phyloP scores from a whole-genome alignment of 1,140 invertebrate species.

The Meloidogyne chitwoodi region DNA sequence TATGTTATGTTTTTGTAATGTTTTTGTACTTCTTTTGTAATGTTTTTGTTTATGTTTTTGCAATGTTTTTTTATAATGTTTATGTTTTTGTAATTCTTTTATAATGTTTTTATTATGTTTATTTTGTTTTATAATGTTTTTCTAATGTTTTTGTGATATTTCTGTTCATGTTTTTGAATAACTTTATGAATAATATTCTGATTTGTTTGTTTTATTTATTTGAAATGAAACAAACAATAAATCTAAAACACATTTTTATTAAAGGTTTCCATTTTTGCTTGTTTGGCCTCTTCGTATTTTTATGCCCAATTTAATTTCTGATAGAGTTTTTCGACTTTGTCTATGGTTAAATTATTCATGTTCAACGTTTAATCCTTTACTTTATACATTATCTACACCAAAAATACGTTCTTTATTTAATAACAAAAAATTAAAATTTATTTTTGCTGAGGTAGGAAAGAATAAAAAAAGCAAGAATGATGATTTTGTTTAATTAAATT shows the following conservation, averaged over 20 bases:
- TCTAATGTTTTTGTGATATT: too few species aligned
- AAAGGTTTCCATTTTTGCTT: constrained; percentile 24
- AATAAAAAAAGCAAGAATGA: background rate
- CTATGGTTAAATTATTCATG: constrained; percentile 28
- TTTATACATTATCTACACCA: constrained; percentile 25
- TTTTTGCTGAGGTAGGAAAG: background rate
- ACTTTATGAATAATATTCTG: too few species aligned
- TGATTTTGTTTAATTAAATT: background rate
- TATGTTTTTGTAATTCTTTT: too few species aligned
- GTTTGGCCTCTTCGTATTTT: constrained; percentile 23
- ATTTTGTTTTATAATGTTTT: too few species aligned
- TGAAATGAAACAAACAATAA: too few species aligned
- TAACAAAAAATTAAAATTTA: background rate
- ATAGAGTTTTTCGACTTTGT: constrained; percentile 11
- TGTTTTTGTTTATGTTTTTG: too few species aligned
- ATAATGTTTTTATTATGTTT: too few species aligned
- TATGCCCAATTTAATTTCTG: constrained; percentile 1
- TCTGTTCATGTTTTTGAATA: too few species aligned
- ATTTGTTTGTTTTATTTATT: too few species aligned
- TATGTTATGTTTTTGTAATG: too few species aligned
- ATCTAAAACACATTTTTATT: background rate
- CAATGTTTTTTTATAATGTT: too few species aligned
- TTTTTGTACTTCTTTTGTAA: too few species aligned
- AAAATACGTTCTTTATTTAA: constrained; percentile 7
- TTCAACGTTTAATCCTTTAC: constrained; percentile 22